Base-by-base conservation (phyloP, 2,113 vertebrate genomes). In the Camelus dromedarius region DNA sequence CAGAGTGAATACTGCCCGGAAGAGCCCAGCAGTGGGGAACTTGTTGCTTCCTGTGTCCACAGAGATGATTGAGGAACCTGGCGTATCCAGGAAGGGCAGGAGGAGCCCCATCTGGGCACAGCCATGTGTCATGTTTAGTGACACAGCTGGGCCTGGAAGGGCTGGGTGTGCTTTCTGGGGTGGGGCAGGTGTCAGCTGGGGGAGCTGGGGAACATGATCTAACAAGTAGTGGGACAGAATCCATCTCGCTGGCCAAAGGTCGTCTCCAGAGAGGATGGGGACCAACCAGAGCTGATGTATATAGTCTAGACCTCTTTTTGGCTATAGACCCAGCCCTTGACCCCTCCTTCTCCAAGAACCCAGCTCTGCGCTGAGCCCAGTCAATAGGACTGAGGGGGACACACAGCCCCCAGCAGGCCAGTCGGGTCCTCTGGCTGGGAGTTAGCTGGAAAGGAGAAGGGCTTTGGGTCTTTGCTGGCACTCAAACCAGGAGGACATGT, bases 381-480 rank as follows among this genome's bases (percentile, higher is more conserved):
- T 8, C 16, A 28, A 32, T 30, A 12, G 54, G 30, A 48, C 22
- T 38, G 46, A 75, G 64, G 58, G 52, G 14, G 72, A 81, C 3
- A 7, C 32, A 11, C 72, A 16, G 8, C 60, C 3, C 3, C 3
- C 0, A 38, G 35, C 0, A 0, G 77, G 70, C 67, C 67, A 16
- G 2, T 18, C 0, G 0, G 48, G 58, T 42, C 62, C 80, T 54
- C 28, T 20, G 62, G 48, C 52, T 16, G 5, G 77, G 54, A 66
- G 46, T n/a, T 15, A 26, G 67, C 35, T 3, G 8, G 73, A 32
- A 46, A 4, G 46, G 69, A 72, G 69, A 84, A 50, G 19, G 42
- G 24, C n/a, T 76, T 67, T 19, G 22, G 30, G 67, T 60, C 69
- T 91, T 52, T 60, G 42, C 84, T 92, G 73, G 88, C 50, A 6